Conservation (phyloP, 1,140 invertebrate species). For the Nasonia longicornis region DNA sequence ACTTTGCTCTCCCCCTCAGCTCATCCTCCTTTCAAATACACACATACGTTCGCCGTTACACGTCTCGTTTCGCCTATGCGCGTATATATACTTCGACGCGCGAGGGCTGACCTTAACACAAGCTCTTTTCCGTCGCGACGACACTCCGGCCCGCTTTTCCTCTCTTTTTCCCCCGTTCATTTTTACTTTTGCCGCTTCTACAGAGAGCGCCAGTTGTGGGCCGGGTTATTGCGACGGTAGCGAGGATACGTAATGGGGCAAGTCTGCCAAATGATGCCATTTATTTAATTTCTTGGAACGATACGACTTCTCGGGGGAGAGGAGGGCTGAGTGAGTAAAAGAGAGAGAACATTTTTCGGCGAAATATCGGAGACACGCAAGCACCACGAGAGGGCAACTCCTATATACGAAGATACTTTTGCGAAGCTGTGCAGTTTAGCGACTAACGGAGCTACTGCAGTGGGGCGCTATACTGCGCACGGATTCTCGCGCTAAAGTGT, state of each 20-base stretch:
- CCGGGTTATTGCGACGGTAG: constrained; percentile 30
- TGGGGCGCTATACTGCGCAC: neutral
- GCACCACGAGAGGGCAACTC: neutral
- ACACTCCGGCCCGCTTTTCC: neutral
- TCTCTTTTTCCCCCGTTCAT: constrained; percentile 6
- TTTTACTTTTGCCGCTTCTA: constrained; percentile 28
- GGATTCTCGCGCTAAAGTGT: constrained; percentile 17
- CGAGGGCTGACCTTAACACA: constrained; percentile 42
- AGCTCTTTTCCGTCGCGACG: constrained; percentile 51
- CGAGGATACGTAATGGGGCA: constrained; percentile 49
- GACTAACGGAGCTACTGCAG: neutral
- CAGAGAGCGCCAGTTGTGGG: constrained; percentile 53
- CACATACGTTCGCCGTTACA: constrained; percentile 28
- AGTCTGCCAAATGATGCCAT: constrained; percentile 66
- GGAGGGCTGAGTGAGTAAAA: neutral
- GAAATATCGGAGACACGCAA: constrained; percentile 53
- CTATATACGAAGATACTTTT: neutral
- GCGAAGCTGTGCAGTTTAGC: neutral
- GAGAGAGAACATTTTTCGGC: constrained; percentile 51
- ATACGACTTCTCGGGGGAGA: constrained; percentile 42
- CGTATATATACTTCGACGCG: constrained; percentile 11
- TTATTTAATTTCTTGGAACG: constrained; percentile 62
- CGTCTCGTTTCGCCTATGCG: constrained; percentile 38
- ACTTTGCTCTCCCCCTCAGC: constrained; percentile 47
- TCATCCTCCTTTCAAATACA: constrained; percentile 44